Conservation (phyloP, 2,888 invertebrate species). For the Drosophila helvetica region DNA sequence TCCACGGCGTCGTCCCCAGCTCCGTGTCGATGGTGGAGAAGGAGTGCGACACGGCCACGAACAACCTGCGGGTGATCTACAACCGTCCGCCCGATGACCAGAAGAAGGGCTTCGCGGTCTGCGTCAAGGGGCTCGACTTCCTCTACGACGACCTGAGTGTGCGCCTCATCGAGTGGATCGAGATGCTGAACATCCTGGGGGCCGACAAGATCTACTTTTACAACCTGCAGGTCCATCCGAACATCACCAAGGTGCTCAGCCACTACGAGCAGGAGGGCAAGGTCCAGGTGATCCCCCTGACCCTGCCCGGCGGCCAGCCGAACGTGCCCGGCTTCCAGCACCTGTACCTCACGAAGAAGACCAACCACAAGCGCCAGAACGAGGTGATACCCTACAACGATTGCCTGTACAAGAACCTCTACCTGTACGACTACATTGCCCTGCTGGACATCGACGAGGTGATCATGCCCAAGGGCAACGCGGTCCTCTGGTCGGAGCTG, state of each 20-base stretch:
- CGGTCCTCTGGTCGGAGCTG: conserved; percentile 89
- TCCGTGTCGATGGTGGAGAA: conserved; percentile 94
- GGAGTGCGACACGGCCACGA: conserved; percentile 93
- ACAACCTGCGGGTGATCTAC: conserved; percentile 92
- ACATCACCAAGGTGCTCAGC: conserved; percentile 91
- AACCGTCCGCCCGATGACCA: conserved; percentile 87
- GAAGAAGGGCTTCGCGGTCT: conserved; percentile 94
- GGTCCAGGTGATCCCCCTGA: conserved; percentile 91
- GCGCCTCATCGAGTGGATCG: conserved; percentile 96
- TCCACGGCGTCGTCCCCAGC: conserved; percentile 89
- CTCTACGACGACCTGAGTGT: conserved; percentile 95
- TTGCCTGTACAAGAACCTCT: conserved; percentile 96
- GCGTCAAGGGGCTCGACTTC: conserved; percentile 97
- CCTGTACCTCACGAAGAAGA: conserved; percentile 94
- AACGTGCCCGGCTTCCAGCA: conserved; percentile 95
- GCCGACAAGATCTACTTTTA: conserved; percentile 97
- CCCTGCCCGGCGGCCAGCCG: conserved; percentile 94
- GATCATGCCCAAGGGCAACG: conserved; percentile 92
- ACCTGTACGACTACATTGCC: conserved; percentile 95
- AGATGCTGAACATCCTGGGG: conserved; percentile 92
- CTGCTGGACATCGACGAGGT: conserved; percentile 97
- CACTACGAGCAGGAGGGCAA: conserved; percentile 88
- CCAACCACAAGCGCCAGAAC: conserved; percentile 96
- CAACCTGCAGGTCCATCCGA: conserved; percentile 95
- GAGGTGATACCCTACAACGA: conserved; percentile 98